Base-by-base conservation (phyloP, 2,888 invertebrate genomes). In the Cacoxenus indagator region DNA sequence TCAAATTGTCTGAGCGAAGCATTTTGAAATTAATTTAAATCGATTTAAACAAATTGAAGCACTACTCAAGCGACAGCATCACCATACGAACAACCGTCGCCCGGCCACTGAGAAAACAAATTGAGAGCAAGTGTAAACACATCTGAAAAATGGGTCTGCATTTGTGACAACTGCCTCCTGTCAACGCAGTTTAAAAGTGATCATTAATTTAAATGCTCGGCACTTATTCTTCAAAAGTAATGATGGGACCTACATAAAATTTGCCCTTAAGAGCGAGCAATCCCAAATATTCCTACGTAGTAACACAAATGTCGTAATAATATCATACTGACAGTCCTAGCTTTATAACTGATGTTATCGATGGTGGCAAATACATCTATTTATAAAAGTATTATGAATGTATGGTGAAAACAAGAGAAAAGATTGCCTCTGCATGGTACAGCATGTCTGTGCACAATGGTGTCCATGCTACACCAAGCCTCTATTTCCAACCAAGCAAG, bases 181-280 rank as follows among this genome's bases (percentile, higher is more conserved):
- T 78, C 78, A 81, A 74, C 84, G 78, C 84, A 79, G 81, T 83
- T 85, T 85, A 85, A 85, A 85, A 85, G 85, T 82, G 84, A 85
- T 85, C 84, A 85, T 85, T 85, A 85, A 85, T 85, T 85, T 62
- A 29, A 43, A 26, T 55, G 29, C 27, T 45, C 22, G n/a, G 26
- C 61, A 45, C 43, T 62, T 22, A 62, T 62, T 37, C 37, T 37
- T 14, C 37, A 37, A 37, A 37, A 37, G 37, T 37, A 37, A 37
- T 37, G 8, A 37, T 37, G 37, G 37, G 14, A 37, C 37, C 37
- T 37, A 37, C 37, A 37, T 14, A 37, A 37, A 11, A 14, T 37
- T 37, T 8, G 9, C 37, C 37, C 14, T 37, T 37, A 2, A 37
- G 37, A 37, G 37, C 37, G 31, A 9, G 5, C 9, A 37, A 37